Conservation (phyloP, 2,888 invertebrate species). For the Chaetogeoica ovagalla region DNA sequence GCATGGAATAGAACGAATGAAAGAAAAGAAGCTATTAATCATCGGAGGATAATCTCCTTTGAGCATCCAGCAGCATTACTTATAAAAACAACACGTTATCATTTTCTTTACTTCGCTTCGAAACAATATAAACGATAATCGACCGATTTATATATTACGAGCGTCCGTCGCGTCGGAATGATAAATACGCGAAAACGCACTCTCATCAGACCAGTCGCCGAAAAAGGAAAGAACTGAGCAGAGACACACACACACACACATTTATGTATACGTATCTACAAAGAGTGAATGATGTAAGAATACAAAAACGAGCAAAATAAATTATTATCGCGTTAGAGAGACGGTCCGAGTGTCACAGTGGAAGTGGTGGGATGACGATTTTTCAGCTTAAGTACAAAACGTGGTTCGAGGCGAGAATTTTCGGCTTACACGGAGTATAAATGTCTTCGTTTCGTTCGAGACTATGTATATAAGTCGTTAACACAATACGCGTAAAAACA, state of each 20-base stretch:
- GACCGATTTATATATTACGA: slow-evolving; percentile 33
- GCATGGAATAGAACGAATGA: background rate
- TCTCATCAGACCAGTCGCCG: background rate
- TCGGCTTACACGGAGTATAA: slow-evolving; percentile 44
- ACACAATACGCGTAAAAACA: background rate
- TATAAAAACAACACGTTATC: slow-evolving; percentile 52
- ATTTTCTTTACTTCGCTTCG: slow-evolving; percentile 48
- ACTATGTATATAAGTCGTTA: slow-evolving; percentile 20
- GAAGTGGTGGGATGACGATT: background rate
- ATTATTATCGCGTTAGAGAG: slow-evolving; percentile 22
- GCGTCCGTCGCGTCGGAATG: background rate
- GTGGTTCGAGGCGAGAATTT: slow-evolving; percentile 42
- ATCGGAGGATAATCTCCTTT: slow-evolving; percentile 42
- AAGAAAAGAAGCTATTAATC: slow-evolving; percentile 52
- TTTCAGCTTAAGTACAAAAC: slow-evolving; percentile 49
- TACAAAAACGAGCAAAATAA: slow-evolving; percentile 10
- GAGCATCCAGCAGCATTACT: slow-evolving; percentile 8
- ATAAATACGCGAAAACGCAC: slow-evolving; percentile 34
- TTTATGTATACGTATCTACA: no score
- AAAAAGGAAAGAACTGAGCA: background rate
- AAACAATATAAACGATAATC: slow-evolving; percentile 53
- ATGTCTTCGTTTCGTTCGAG: slow-evolving; percentile 45
- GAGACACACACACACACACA: no score
- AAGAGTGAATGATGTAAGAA: background rate
- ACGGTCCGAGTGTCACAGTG: background rate